phyloP scores from a whole-genome alignment of 2,797 vertebrate genomes.

The Rousettus madagascariensis region DNA sequence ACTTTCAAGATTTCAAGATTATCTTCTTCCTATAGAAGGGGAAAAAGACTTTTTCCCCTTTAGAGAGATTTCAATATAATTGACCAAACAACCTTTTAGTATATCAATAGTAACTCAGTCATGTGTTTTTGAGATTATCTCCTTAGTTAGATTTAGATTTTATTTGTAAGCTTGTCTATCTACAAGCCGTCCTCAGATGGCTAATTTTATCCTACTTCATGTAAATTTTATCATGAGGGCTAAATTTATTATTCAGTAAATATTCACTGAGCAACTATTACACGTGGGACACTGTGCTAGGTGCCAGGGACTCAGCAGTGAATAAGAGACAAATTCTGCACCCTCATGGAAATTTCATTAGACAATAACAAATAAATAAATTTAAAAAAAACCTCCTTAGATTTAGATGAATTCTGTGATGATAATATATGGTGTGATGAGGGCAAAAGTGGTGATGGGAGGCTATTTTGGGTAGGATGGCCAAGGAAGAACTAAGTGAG shows the following conservation, averaged over 20 bases:
- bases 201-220: slow-evolving; percentile 11
- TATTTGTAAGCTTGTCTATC: background rate
- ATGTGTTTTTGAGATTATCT: slow-evolving; percentile 14
- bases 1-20: slow-evolving; percentile 12
- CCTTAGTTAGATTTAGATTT: slow-evolving; percentile 28
- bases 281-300: background rate
- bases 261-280: background rate
- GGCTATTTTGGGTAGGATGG: background rate
- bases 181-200: background rate
- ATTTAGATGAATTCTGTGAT: background rate
- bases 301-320: background rate
- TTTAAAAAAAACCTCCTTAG: background rate
- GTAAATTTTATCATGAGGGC: background rate
- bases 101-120: background rate
- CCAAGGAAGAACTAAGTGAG: background rate
- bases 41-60: background rate
- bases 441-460: background rate
- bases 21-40: background rate
- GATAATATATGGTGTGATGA: background rate
- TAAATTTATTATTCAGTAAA: background rate
- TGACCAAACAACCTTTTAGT: slow-evolving; percentile 17
- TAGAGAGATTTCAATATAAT: background rate
- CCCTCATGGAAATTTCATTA: background rate
- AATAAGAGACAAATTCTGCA: background rate
- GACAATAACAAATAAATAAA: background rate